A percentile compares a stretch with the other conserved stretches of the same genome.
phyloP scores from a whole-genome alignment of 2,797 vertebrate genomes.

The Sebastes trivittatus region DNA sequence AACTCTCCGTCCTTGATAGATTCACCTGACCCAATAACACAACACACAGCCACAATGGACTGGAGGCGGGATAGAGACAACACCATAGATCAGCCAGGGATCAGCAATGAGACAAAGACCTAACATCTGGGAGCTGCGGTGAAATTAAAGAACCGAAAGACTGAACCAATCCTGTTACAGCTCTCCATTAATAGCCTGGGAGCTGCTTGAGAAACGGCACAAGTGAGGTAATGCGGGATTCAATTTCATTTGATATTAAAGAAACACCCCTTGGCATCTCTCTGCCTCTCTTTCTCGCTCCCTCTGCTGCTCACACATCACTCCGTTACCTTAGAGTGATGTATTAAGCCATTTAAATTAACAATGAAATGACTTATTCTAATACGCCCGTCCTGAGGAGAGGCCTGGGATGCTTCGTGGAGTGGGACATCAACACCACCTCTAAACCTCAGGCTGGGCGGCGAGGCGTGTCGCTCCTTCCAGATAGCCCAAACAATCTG shows the following conservation, averaged over 20 bases:
- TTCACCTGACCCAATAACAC: conserved; percentile 82
- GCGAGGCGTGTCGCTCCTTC: conserved; percentile 87
- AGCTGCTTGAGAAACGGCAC: conserved; percentile 77
- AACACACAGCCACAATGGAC: conserved; percentile 67
- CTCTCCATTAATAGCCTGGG: conserved; percentile 76
- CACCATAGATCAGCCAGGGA: conserved; percentile 74
- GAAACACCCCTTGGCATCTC: conserved; percentile 96
- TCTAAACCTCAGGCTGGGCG: conserved; percentile 92
- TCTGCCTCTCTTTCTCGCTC: conserved; percentile 70
- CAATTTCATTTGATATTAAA: conserved; percentile 85
- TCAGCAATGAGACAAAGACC: conserved; percentile 79
- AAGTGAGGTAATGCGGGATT: conserved; percentile 70
- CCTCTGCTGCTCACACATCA: conserved; percentile 67
- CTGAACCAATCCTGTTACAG: conserved; percentile 73
- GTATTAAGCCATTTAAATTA: conserved; percentile 99
- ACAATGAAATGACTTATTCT: conserved; percentile 98
- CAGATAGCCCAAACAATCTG: conserved; percentile 93
- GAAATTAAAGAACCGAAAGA: conserved; percentile 78
- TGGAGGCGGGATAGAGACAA: conserved; percentile 70
- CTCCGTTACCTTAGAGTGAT: conserved; percentile 90
- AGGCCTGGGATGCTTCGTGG: conserved; percentile 59
- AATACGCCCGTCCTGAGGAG: conserved; percentile 84
- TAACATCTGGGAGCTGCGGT: conserved; percentile 73
- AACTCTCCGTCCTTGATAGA: conserved; percentile 80
- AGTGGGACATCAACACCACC: conserved; percentile 74